phyloP scores from a whole-genome alignment of 2,113 vertebrate genomes.

The Colaptes auratus region DNA sequence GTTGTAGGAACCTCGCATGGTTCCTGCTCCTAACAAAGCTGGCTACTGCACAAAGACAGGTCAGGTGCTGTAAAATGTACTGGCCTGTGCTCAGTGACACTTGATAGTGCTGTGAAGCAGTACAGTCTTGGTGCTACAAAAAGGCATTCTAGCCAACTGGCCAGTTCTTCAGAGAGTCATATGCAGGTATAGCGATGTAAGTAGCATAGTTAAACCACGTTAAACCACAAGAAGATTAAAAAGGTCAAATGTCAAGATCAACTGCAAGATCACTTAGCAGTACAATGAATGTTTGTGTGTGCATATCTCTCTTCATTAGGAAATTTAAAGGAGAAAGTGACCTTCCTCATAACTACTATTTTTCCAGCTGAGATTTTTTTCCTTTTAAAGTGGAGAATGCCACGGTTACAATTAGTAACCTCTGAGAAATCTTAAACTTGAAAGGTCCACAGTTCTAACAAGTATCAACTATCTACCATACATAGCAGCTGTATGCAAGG shows the following conservation, averaged over 20 bases:
- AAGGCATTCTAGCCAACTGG: background rate
- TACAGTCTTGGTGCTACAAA: background rate
- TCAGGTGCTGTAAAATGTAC: background rate
- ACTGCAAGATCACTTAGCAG: background rate
- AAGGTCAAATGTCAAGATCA: background rate
- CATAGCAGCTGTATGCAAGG: background rate
- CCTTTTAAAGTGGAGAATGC: background rate
- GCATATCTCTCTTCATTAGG: background rate
- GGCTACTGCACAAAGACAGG: background rate
- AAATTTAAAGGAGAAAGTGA: background rate
- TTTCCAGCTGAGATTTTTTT: background rate
- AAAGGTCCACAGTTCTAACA: background rate
- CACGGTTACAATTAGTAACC: background rate
- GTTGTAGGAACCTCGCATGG: fast-evolving
- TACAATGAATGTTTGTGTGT: background rate
- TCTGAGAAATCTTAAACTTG: background rate
- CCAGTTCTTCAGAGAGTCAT: background rate
- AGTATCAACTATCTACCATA: background rate
- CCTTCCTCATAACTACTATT: background rate
- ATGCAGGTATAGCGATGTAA: background rate
- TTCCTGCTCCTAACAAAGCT: background rate
- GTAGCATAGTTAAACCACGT: background rate
- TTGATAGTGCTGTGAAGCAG: background rate
- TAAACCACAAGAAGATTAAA: background rate
- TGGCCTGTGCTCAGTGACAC: background rate